Evolutionary conservation across 2,113 vertebrate species (phyloP), one percentile per base, ranked within the genome.

Genomic region (Heterocephalus glaber): DNA sequence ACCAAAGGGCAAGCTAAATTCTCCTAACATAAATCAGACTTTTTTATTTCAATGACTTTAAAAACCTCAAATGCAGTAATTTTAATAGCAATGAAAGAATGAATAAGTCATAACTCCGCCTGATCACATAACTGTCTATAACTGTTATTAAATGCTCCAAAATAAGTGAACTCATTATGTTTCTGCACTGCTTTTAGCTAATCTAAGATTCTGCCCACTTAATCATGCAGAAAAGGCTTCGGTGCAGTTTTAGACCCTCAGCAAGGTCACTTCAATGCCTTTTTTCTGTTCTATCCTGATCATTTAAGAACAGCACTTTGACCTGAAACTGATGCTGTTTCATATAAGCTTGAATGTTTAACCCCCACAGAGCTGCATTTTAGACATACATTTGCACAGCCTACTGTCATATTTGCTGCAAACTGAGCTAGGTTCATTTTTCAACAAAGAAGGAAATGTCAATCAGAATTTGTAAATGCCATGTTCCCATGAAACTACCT

Each of bases 11-110:
- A 99, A 99, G 98, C 98, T 99, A 99, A 99, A 99, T 98, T 99
- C 99, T 99, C 98, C 99, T 99, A 99, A 99, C 99, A 99, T 99
- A 99, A 99, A 99, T 99, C 99, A 99, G 98, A 99, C 98, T 99
- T 98, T 98, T 99, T 99, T 99, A 99, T 99, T 98, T 98, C 98
- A 98, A 98, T 98, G 98, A 98, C 98, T 99, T 99, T 99, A 98
- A 99, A 99, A 98, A 99, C 98, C 98, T 99, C 98, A 99, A 98
- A 99, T 98, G 98, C 98, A 98, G 98, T 99, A 98, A 99, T 99
- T 99, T 99, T 99, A 99, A 99, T 99, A 99, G 99, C 98, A 98
- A 98, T 98, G 98, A 98, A 99, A 98, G 98, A 99, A 99, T 99
- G 98, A 99, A 99, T 99, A 98, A 99, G 98, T 99, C 98, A 98